Evolutionary conservation across 2,113 vertebrate genomes (phyloP).

Genomic region (Pachyramphus minor): DNA sequence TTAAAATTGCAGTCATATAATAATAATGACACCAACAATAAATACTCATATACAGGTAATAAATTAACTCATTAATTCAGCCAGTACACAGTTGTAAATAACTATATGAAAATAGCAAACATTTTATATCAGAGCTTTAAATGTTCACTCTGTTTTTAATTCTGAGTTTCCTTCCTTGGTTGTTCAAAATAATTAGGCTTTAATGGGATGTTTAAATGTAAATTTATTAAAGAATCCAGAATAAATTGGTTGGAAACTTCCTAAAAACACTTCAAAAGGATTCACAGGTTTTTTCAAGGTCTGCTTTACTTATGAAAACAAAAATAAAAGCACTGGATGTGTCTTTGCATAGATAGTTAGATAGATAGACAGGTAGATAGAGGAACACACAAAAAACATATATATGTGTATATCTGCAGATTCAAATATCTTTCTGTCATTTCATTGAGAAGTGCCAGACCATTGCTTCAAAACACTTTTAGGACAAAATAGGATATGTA

Average conservation of each 20-base stretch:
- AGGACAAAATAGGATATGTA: accelerated
- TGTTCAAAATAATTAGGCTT: constrained; percentile 24
- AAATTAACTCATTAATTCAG: constrained; percentile 55
- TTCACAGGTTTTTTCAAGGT: neutral
- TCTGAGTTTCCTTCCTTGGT: neutral
- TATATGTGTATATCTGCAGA: neutral
- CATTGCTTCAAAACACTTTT: neutral
- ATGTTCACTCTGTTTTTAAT: neutral
- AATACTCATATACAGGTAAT: constrained; percentile 44
- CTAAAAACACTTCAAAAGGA: neutral
- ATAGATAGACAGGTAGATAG: neutral
- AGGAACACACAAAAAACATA: neutral
- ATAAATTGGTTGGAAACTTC: neutral
- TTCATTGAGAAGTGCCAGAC: neutral
- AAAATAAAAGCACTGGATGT: neutral
- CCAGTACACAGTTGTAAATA: constrained; percentile 35
- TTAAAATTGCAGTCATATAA: constrained; percentile 46
- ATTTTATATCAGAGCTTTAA: neutral
- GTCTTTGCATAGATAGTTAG: neutral
- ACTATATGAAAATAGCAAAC: constrained; percentile 27
- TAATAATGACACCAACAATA: constrained; percentile 22
- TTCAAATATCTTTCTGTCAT: neutral
- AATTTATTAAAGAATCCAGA: neutral
- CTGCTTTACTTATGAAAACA: neutral
- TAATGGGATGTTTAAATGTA: constrained; percentile 8